phyloP scores from a whole-genome alignment of 2,113 vertebrate genomes.

The Protobothrops mucrosquamatus region DNA sequence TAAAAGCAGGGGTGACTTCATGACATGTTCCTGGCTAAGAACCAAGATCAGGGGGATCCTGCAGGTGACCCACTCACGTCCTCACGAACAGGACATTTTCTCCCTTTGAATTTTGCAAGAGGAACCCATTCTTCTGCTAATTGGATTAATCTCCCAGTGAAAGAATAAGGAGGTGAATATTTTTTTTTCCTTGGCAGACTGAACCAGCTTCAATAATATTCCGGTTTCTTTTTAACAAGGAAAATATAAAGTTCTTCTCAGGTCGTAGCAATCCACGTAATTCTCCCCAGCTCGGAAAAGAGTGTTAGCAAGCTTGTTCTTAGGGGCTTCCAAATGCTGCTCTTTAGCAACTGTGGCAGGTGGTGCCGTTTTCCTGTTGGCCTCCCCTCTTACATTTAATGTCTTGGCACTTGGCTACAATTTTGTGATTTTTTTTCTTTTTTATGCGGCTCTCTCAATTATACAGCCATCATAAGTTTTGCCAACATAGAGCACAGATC shows the following conservation, averaged over 20 bases:
- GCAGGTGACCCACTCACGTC: neutral
- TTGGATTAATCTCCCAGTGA: constrained; percentile 25
- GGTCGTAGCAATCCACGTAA: neutral
- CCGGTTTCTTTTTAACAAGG: neutral
- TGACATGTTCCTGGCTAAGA: neutral
- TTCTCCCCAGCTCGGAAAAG: constrained; percentile 15
- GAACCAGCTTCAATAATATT: neutral
- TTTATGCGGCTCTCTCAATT: constrained; percentile 73
- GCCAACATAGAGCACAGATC: constrained; percentile 74
- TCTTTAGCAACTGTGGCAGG: constrained; percentile 17
- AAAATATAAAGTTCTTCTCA: neutral
- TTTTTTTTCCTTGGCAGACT: accelerated
- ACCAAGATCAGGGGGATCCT: neutral
- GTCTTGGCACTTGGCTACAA: constrained; percentile 64
- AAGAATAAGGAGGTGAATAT: neutral
- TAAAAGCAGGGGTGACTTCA: too few species aligned
- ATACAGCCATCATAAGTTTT: constrained; percentile 75
- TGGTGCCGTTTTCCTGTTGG: constrained; percentile 11
- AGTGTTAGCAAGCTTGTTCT: neutral
- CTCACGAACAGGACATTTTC: neutral
- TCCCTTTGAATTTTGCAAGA: neutral
- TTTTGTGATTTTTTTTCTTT: constrained; percentile 57
- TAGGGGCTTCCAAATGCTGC: neutral
- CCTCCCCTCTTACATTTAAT: constrained; percentile 53
- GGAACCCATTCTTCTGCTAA: neutral